Percentiles rank a stretch among this genome's conserved stretches.
Conservation (phyloP, 2,888 invertebrate species). For the Platycheirus albimanus region DNA sequence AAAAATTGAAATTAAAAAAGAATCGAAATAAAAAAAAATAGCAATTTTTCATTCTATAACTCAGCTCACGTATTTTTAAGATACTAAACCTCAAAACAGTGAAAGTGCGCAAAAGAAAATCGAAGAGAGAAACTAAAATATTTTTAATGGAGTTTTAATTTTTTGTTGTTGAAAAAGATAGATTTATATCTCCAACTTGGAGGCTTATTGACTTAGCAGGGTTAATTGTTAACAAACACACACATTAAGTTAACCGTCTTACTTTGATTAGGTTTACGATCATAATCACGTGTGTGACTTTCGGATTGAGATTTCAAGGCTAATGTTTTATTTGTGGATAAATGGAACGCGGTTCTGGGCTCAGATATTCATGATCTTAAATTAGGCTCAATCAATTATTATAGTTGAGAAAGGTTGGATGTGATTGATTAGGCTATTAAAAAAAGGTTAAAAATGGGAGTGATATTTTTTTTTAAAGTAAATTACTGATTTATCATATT, state of each 20-base stretch:
- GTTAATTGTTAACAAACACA: constrained; percentile 50
- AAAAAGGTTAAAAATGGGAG: not conserved
- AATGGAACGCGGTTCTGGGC: constrained; percentile 29
- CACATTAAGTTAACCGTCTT: constrained; percentile 38
- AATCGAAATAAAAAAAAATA: constrained; percentile 2
- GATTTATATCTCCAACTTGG: constrained; percentile 16
- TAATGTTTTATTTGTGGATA: constrained; percentile 26
- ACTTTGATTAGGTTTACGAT: constrained; percentile 32
- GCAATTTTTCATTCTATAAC: constrained; percentile 44
- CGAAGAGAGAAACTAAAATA: constrained; percentile 48
- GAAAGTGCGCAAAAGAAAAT: constrained; percentile 45
- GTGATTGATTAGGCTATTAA: constrained; percentile 37
- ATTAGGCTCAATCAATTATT: constrained; percentile 44
- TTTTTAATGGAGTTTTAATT: too few species aligned
- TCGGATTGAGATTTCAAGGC: constrained; percentile 64
- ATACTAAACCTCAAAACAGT: constrained; percentile 48
- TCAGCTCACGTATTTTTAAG: constrained; percentile 34
- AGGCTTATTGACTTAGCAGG: constrained; percentile 49
- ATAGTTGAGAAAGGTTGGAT: too few species aligned
- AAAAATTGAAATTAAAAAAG: constrained; percentile 45
- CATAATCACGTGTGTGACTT: constrained; percentile 58
- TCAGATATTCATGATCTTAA: not conserved
- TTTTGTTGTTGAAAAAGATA: too few species aligned
- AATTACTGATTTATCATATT: too few species aligned
- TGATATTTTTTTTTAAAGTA: too few species aligned